Conservation (phyloP, 1,140 invertebrate species). For the Philopotamus ludificatus region DNA sequence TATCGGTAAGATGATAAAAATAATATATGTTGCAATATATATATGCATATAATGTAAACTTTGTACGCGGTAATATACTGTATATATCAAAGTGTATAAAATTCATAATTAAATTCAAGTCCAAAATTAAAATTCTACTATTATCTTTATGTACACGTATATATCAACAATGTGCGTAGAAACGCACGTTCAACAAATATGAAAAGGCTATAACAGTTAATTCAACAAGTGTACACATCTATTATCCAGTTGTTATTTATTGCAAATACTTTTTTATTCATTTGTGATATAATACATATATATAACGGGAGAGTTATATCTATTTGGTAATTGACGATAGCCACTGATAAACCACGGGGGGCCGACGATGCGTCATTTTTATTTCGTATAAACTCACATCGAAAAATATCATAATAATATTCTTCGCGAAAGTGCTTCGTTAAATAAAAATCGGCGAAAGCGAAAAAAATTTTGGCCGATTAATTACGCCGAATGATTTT, state of each 20-base stretch:
- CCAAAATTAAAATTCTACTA: too few relatives aligned
- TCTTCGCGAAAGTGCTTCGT: constrained; percentile 18
- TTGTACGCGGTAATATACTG: too few relatives aligned
- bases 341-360: constrained; percentile 11
- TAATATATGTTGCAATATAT: too few relatives aligned
- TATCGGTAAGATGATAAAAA: too few relatives aligned
- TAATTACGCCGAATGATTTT: neutral
- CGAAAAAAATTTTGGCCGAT: constrained; percentile 1
- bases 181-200: neutral
- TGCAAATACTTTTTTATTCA: neutral
- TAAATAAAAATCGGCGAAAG: constrained; percentile 4
- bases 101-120: too few relatives aligned
- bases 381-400: constrained; percentile 25
- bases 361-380: constrained; percentile 6
- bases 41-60: too few relatives aligned
- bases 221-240: neutral
- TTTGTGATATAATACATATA: neutral
- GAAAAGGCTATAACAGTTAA: neutral
- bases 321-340: constrained; percentile 25
- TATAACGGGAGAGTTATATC: constrained; percentile 8
- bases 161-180: too few relatives aligned
- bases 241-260: too few relatives aligned
- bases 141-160: too few relatives aligned
- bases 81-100: too few relatives aligned
- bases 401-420: constrained; percentile 26